Evolutionary conservation across 2,797 vertebrate species (phyloP).

Genomic region (Limnodromus scolopaceus): DNA sequence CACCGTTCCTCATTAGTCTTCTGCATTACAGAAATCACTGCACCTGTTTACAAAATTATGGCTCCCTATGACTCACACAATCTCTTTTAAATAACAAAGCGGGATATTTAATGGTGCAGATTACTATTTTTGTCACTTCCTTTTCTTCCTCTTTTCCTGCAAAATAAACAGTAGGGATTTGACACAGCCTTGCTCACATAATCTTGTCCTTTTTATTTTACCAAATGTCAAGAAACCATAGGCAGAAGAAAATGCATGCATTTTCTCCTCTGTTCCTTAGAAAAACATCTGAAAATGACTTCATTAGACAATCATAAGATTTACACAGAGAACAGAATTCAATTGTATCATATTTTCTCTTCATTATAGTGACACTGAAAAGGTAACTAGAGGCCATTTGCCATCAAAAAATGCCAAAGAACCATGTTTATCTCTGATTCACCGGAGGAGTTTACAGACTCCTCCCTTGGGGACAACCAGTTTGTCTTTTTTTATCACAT

Average conservation of each 20-base stretch:
- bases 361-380: background rate
- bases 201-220: background rate
- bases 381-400: background rate
- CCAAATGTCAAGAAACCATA: background rate
- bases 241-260: background rate
- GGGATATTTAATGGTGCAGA: background rate
- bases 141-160: background rate
- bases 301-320: background rate
- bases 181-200: rapidly evolving
- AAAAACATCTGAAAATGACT: background rate
- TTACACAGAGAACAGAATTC: background rate
- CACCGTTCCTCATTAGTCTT: background rate
- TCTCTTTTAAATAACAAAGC: background rate
- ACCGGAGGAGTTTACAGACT: background rate
- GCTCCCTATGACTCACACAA: background rate
- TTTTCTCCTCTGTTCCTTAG: background rate
- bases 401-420: background rate
- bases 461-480: rapidly evolving
- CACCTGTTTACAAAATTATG: background rate
- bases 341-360: background rate
- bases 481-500: background rate
- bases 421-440: background rate
- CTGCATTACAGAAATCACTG: background rate
- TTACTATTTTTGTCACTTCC: background rate
- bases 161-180: background rate